Percentiles rank a stretch among this genome's conserved stretches.
Evolutionary conservation across 2,888 invertebrate genomes (phyloP).

Genomic region (Lapara coniferarum): DNA sequence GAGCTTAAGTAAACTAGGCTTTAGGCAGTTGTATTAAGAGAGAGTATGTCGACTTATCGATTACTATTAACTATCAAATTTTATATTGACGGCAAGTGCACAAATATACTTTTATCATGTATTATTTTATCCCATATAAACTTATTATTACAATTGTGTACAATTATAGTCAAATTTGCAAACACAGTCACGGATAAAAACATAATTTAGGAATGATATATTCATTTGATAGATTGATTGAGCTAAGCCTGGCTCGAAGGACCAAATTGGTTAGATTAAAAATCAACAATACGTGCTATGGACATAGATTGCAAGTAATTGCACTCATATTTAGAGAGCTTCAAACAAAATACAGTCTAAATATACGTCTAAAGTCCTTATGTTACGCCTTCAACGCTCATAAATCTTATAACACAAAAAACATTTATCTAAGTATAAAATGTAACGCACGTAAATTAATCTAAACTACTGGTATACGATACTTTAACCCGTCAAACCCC

Average conservation of each 20-base stretch:
- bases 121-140: too few species aligned
- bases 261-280: not conserved
- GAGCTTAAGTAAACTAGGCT: not conserved
- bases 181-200: too few species aligned
- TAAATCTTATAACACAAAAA: slow-evolving; percentile 4
- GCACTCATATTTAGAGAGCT: slow-evolving; percentile 1
- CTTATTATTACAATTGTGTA: too few species aligned
- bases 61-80: not conserved
- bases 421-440: slow-evolving; percentile 5
- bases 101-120: too few species aligned
- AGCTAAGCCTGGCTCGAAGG: not conserved
- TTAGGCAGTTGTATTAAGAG: not conserved
- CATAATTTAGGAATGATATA: too few species aligned
- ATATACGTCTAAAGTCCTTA: not conserved
- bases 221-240: not conserved
- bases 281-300: not conserved
- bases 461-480: not conserved
- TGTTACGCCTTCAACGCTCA: slow-evolving; percentile 6
- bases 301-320: not conserved
- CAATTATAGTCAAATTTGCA: too few species aligned
- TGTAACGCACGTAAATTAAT: not conserved
- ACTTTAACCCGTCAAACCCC: too few species aligned
- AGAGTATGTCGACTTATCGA: not conserved
- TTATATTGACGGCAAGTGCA: too few species aligned
- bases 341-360: not conserved